Base-by-base conservation (phyloP, 2,797 vertebrate species). In the Varecia variegata region DNA sequence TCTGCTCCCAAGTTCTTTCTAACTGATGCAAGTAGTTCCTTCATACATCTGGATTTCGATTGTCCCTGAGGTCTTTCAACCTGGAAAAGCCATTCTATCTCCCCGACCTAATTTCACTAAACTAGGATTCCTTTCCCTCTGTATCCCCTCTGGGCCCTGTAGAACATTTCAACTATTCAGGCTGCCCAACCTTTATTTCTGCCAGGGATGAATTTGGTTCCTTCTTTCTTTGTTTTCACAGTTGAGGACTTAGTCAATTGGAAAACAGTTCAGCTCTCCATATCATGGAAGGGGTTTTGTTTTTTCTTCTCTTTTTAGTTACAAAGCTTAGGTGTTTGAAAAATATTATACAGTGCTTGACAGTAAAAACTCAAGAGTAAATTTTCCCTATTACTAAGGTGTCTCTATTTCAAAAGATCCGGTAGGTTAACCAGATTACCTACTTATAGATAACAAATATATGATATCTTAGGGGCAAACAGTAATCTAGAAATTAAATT, bases 361-460 rank as follows among this genome's bases (percentile, higher is more conserved):
- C 65, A 88, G 77, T 58, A 88, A 83, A 97, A 91, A 67, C 45
- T 93, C 40, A 35, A 77, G 79, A 71, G 60, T 89, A 94, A 84
- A 94, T 94, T 83, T 94, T 30, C 62, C n/a, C 52, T 60, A 54
- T 93, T 76, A 89, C 38, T 84, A 87, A 93, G 47, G 83, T 67
- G 7, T 90, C 56, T 73, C 32, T 89, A 52, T 97, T 96, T 97
- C 93, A 93, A 97, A 97, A 95, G 82, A 56, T 70, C 77, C 83
- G 20, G 21, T 65, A 76, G 73, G 76, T 80, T 94, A 97, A 76
- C 65, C 74, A 94, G 81, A 83, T 94, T 82, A 82, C 32, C 21
- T 86, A 56, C 38, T 94, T 93, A 82, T 54, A 85, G 73, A 95
- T 93, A 96, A 89, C 13, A 95, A 73, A 76, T 71, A 84, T 65